A percentile compares a stretch with the other conserved stretches of the same genome.
These are phyloP conservation scores for Clarias gariepinus DNA, from an alignment of 2,113 vertebrate species.

Conservation along the genomic window DNA sequence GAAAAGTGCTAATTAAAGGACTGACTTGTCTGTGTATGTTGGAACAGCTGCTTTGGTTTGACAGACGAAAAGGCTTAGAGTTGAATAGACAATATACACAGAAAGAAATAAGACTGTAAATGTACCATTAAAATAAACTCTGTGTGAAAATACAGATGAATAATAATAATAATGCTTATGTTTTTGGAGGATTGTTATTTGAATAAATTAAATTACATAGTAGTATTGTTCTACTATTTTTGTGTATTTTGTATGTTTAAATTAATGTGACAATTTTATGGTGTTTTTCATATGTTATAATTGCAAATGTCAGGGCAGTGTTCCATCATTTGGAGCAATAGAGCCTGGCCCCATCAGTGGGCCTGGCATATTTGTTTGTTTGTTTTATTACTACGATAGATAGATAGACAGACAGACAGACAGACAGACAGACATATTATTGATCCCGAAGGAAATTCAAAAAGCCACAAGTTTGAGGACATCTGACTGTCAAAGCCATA, in stretches of 20 bases:
- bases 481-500: too few relatives aligned
- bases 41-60: conserved; percentile 40
- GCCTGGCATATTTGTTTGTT: too few relatives aligned
- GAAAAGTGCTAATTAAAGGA: conserved; percentile 40
- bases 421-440: too few relatives aligned
- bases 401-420: too few relatives aligned
- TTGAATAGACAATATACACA: not conserved
- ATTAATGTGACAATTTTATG: not conserved
- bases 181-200: not conserved
- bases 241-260: not conserved
- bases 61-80: conserved; percentile 19
- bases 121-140: not conserved
- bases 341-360: not conserved
- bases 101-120: not conserved
- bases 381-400: too few relatives aligned
- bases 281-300: not conserved
- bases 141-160: not conserved
- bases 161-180: not conserved
- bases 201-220: not conserved
- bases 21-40: not conserved
- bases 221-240: too few relatives aligned
- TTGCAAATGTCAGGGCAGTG: not conserved
- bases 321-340: not conserved
- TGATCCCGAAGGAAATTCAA: too few relatives aligned
- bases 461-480: too few relatives aligned